phyloP scores from a whole-genome alignment of 2,113 vertebrate genomes.

The Alosa alosa region DNA sequence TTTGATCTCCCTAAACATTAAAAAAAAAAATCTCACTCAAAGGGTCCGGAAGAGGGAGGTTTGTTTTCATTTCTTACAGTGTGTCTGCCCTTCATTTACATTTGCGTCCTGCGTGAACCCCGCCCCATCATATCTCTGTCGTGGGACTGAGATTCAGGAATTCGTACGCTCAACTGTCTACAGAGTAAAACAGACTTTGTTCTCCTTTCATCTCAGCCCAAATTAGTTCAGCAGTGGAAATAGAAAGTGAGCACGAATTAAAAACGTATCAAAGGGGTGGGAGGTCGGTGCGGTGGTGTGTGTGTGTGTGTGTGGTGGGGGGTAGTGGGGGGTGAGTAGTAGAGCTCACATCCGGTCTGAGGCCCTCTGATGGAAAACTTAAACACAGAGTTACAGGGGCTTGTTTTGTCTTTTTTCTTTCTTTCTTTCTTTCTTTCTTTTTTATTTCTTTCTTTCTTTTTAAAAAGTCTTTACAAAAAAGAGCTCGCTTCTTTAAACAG shows the following conservation, averaged over 20 bases:
- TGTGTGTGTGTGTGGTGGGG: background rate
- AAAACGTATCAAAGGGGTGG: slow-evolving; percentile 26
- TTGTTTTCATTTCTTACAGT: slow-evolving; percentile 51
- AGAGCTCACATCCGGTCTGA: slow-evolving; percentile 21
- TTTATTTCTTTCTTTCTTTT: background rate
- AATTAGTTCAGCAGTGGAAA: slow-evolving; percentile 40
- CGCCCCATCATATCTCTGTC: background rate
- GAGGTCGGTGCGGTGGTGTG: too few species aligned
- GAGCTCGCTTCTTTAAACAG: slow-evolving; percentile 30
- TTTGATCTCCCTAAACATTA: slow-evolving; percentile 23
- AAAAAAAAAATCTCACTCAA: background rate
- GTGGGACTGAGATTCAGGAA: background rate
- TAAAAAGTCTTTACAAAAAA: background rate
- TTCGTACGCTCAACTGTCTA: background rate
- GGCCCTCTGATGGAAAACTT: slow-evolving; percentile 40
- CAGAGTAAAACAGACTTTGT: background rate
- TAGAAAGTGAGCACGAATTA: slow-evolving; percentile 60
- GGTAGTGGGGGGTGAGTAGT: slow-evolving; percentile 12
- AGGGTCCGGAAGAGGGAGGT: slow-evolving; percentile 30
- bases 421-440: background rate
- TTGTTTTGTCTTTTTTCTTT: slow-evolving; percentile 17
- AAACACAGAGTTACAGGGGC: slow-evolving; percentile 30
- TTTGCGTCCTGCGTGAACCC: slow-evolving; percentile 16
- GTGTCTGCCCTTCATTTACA: slow-evolving; percentile 52
- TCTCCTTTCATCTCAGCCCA: slow-evolving; percentile 58